Base-by-base conservation (phyloP, 2,888 invertebrate genomes). In the Xanthorhoe spadicearia region DNA sequence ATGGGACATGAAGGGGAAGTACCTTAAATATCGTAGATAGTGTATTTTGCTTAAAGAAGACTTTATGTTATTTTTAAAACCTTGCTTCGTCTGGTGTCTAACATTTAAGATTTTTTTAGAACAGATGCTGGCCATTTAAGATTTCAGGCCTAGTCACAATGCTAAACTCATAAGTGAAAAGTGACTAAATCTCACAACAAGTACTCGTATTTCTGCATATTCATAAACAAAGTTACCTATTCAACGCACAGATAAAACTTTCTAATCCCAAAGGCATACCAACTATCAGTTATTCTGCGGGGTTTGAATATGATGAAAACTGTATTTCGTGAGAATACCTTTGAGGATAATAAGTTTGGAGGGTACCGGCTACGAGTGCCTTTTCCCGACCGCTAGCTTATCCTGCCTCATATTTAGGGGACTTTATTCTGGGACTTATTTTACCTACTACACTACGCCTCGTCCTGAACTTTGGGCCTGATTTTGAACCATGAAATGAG, bases 251-350 rank as follows among this genome's bases (percentile, higher is more conserved):
- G 69, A 57, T 71, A 69, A 74, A 74, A 74, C 71, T 76, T 71
- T 59, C 72, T 55, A 72, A 38, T 57, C 67, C 64, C 67, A 60
- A 60, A 62, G 64, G 64, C n/a, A 52, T 48, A 62, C 43, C 56
- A 52, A 63, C 57, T 63, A 63, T 58, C 46, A 71, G 49, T 58
- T 60, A 70, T 75, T 66, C 57, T 50, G 51, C 62, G 61, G 13
- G 68, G 68, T 71, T 71, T 72, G 73, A 70, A 72, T 69, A 74
- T 72, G 72, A 68, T 69, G 64, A 66, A 68, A 68, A 66, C 66
- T 64, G 69, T 62, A 61, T 70, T 64, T 43, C 61, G 57, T 49
- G 60, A 54, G 65, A 58, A 61, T 68, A 68, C 64, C 66, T 68
- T 53, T 17, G 59, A 64, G 68, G 58, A 61, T 70, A 61, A 64